These are phyloP conservation scores for Phylloscopus whistleri DNA, from an alignment of 2,113 vertebrate species.

Conservation along the genomic window DNA sequence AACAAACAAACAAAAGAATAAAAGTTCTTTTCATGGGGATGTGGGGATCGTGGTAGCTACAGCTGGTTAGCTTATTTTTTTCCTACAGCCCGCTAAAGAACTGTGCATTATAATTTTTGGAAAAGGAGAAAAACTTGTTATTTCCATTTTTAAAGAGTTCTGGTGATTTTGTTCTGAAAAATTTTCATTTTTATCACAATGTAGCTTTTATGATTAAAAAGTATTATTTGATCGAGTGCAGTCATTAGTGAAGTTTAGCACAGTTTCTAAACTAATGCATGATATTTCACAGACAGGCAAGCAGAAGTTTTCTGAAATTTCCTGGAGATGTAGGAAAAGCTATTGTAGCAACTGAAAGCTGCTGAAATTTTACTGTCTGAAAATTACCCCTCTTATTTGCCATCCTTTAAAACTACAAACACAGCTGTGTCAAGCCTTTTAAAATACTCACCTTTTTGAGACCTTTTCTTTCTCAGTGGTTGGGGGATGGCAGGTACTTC, in stretches of 20 bases:
- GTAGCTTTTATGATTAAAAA: not conserved
- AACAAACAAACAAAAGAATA: not conserved
- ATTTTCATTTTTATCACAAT: not conserved
- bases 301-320: not conserved
- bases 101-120: not conserved
- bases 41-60: not conserved
- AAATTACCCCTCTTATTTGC: not conserved
- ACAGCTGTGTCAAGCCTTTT: not conserved
- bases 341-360: not conserved
- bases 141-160: not conserved
- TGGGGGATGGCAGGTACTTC: not conserved
- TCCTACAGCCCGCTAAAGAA: not conserved
- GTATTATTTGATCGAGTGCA: accelerated
- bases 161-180: not conserved
- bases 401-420: not conserved
- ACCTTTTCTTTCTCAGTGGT: not conserved
- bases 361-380: not conserved
- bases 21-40: not conserved
- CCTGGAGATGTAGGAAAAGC: not conserved
- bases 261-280: not conserved
- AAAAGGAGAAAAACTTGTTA: not conserved
- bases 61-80: not conserved
- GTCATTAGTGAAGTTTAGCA: not conserved
- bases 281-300: not conserved
- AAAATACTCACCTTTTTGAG: not conserved